Percentiles rank a stretch among this genome's conserved stretches.
phyloP scores from a whole-genome alignment of 2,888 invertebrate species.

The Resseliella maxima region DNA sequence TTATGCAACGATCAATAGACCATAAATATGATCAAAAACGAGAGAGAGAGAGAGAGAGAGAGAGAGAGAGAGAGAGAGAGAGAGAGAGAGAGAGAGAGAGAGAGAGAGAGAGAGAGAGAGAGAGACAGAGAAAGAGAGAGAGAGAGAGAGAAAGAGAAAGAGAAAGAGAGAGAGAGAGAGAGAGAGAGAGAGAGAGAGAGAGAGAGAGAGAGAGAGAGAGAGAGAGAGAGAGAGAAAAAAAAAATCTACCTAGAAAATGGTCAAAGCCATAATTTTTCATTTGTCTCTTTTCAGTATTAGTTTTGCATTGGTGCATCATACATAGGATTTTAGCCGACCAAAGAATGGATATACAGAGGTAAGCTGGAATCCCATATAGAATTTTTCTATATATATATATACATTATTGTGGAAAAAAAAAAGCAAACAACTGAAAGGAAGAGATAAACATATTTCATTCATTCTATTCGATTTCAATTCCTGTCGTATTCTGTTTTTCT shows the following conservation, averaged over 20 bases:
- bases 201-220: no score
- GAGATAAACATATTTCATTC: background rate
- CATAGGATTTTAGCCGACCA: constrained; percentile 24
- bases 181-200: no score
- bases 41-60: no score
- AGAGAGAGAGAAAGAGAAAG: no score
- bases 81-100: no score
- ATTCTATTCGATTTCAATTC: background rate
- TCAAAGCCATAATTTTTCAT: background rate
- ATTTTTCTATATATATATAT: background rate
- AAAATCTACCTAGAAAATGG: constrained; percentile 9
- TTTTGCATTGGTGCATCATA: constrained; percentile 25
- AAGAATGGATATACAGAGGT: constrained; percentile 39
- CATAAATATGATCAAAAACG: background rate
- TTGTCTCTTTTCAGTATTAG: constrained; percentile 40
- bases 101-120: no score
- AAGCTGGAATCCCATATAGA: background rate
- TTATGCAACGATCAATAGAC: constrained; percentile 48
- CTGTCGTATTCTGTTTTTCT: background rate
- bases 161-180: no score
- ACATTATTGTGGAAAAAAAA: background rate
- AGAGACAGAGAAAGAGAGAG: no score
- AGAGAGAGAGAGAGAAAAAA: constrained; percentile 35
- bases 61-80: no score
- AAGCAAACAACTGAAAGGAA: background rate